Evolutionary conservation across 1,140 invertebrate genomes (phyloP).

Genomic region (Tribolium castaneum): DNA sequence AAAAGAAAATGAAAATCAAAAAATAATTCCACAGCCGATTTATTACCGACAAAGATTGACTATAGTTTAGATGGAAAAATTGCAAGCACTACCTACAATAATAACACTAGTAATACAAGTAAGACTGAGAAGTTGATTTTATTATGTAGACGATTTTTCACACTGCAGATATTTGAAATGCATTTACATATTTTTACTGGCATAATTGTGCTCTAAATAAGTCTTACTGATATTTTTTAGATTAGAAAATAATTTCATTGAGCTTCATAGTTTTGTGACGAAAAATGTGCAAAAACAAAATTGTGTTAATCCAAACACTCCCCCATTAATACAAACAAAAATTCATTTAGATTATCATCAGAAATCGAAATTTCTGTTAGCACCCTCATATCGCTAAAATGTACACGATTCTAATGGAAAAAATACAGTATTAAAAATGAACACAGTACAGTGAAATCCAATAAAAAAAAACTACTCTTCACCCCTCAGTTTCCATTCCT

Average conservation of each 20-base stretch:
- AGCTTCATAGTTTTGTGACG: slow-evolving; percentile 18
- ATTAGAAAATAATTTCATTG: slow-evolving; percentile 20
- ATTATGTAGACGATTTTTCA: slow-evolving; percentile 36
- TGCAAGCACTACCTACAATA: slow-evolving; percentile 46
- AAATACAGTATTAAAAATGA: slow-evolving; percentile 32
- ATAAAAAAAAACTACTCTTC: slow-evolving; percentile 5
- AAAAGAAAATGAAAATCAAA: slow-evolving; percentile 18
- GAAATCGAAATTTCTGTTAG: slow-evolving; percentile 30
- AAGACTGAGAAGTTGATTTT: slow-evolving; percentile 38
- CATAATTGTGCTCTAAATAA: slow-evolving; percentile 36
- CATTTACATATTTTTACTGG: slow-evolving; percentile 38
- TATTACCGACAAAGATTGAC: slow-evolving; percentile 44
- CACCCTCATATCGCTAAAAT: slow-evolving; percentile 22
- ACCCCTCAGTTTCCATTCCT: background rate
- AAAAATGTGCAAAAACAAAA: slow-evolving; percentile 18
- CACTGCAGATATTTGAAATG: slow-evolving; percentile 34
- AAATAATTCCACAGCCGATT: slow-evolving; percentile 41
- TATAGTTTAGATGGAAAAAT: slow-evolving; percentile 46
- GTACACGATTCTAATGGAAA: slow-evolving; percentile 22
- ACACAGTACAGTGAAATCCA: slow-evolving; percentile 30
- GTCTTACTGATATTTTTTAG: slow-evolving; percentile 24
- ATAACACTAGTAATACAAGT: slow-evolving; percentile 41
- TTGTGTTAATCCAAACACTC: slow-evolving; percentile 21
- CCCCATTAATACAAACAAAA: slow-evolving; percentile 6
- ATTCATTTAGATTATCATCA: slow-evolving; percentile 31